A percentile compares a stretch with the other conserved stretches of the same genome.
phyloP scores from a whole-genome alignment of 1,140 invertebrate genomes.

The Trigoniulus corallinus region DNA sequence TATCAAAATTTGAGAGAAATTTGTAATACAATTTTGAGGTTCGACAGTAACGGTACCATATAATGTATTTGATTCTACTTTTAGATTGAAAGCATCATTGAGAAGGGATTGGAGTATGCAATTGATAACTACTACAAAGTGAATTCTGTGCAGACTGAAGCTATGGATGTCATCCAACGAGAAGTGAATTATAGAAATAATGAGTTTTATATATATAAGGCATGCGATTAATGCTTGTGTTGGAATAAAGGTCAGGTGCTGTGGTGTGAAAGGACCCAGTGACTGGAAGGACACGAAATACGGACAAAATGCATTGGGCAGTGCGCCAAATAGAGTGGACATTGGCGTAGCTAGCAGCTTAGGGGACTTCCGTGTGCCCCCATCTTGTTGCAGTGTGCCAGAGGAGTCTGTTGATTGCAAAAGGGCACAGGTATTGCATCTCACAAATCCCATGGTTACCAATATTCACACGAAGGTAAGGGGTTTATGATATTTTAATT shows the following conservation, averaged over 20 bases:
- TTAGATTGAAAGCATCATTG: conserved; percentile 39
- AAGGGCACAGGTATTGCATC: conserved; percentile 26
- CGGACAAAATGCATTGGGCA: conserved; percentile 1
- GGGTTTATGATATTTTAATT: conserved; percentile 1
- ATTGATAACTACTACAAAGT: conserved; percentile 50
- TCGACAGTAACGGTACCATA: not conserved
- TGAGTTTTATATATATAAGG: not conserved
- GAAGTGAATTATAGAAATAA: conserved; percentile 30
- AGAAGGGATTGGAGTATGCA: conserved; percentile 40
- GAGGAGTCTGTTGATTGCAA: conserved; percentile 28
- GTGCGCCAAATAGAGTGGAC: not conserved
- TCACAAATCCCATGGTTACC: conserved; percentile 12
- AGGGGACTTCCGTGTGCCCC: conserved; percentile 3
- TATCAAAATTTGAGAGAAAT: too few relatives aligned
- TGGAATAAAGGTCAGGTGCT: conserved; percentile 41
- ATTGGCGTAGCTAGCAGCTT: not conserved
- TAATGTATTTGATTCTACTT: not conserved
- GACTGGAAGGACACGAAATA: conserved; percentile 51
- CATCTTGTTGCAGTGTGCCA: conserved; percentile 14
- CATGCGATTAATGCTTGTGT: not conserved
- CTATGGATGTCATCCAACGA: conserved; percentile 51
- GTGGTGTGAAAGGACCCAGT: conserved; percentile 45
- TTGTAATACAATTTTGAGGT: not conserved
- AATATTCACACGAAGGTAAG: not conserved
- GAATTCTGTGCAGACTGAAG: conserved; percentile 35